Conservation (phyloP, 2,888 invertebrate species). For the Drosophila meridiana region DNA sequence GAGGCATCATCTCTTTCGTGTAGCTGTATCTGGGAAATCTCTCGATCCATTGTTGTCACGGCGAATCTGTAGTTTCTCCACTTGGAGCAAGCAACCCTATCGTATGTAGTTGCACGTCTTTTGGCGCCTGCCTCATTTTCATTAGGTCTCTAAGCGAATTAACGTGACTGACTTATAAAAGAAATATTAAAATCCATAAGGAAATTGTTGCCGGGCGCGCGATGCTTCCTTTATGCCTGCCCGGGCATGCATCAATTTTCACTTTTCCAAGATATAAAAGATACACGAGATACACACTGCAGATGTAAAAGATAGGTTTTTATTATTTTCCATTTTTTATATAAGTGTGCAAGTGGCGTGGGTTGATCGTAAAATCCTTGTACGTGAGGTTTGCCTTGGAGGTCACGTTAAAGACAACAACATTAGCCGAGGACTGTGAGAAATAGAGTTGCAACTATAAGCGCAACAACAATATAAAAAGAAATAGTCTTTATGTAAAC, state of each 20-base stretch:
- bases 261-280: conserved; percentile 69
- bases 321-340: conserved; percentile 49
- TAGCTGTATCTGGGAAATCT: conserved; percentile 30
- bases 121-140: conserved; percentile 66
- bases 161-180: conserved; percentile 78
- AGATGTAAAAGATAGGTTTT: conserved; percentile 43
- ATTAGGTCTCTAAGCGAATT: conserved; percentile 72
- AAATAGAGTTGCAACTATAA: conserved; percentile 48
- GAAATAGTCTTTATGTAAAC: conserved; percentile 55
- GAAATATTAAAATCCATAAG: conserved; percentile 79
- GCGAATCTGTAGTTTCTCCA: conserved; percentile 14
- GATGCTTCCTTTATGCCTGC: conserved; percentile 53
- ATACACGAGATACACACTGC: conserved; percentile 51
- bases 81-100: not conserved
- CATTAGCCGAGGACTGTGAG: conserved; percentile 33
- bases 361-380: conserved; percentile 69
- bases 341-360: conserved; percentile 60
- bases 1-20: conserved; percentile 20
- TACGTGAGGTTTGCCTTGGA: conserved; percentile 80
- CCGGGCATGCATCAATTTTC: conserved; percentile 75
- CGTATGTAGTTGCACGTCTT: conserved; percentile 51
- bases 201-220: conserved; percentile 61
- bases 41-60: conserved; percentile 46
- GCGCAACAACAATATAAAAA: conserved; percentile 24
- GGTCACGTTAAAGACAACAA: conserved; percentile 68